These are phyloP conservation scores for Dendrolimus pini DNA, from an alignment of 2,888 invertebrate genomes.

Conservation along the genomic window DNA sequence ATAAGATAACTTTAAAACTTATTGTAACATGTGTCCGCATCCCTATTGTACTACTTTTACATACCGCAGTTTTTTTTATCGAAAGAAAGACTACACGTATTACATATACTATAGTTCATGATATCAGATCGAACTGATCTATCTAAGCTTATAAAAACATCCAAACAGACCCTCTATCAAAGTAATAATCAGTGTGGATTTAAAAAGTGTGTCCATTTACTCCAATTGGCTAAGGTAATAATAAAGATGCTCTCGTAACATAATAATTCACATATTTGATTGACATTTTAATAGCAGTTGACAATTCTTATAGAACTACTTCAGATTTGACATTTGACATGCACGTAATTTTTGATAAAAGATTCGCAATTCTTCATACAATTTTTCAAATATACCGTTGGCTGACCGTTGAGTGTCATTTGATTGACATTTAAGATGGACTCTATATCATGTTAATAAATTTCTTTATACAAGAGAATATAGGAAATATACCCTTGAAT, in stretches of 20 bases:
- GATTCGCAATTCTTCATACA: slow-evolving; percentile 32
- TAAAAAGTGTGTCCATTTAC: neutral
- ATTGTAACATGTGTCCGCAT: too few species aligned
- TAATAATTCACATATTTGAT: slow-evolving; percentile 2
- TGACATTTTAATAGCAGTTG: neutral
- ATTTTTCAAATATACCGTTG: slow-evolving; percentile 45
- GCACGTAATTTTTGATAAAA: slow-evolving; percentile 42
- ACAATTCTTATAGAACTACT: slow-evolving; percentile 16
- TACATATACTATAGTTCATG: too few species aligned
- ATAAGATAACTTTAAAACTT: too few species aligned
- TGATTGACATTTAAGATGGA: slow-evolving; percentile 33
- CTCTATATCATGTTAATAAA: slow-evolving; percentile 28
- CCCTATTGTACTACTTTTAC: too few species aligned
- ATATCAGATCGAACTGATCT: too few species aligned
- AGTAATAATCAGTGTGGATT: too few species aligned
- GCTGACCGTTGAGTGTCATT: slow-evolving; percentile 68
- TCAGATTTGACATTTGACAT: slow-evolving; percentile 43
- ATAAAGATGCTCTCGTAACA: neutral
- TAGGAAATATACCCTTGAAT: slow-evolving; percentile 19
- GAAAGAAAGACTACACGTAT: too few species aligned
- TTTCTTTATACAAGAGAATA: slow-evolving; percentile 15
- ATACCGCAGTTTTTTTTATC: too few species aligned
- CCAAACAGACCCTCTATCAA: too few species aligned
- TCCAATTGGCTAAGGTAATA: neutral
- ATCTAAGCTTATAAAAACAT: too few species aligned